Evolutionary conservation across 1,140 invertebrate genomes (phyloP).

Genomic region (Neotoxoptera formosana): DNA sequence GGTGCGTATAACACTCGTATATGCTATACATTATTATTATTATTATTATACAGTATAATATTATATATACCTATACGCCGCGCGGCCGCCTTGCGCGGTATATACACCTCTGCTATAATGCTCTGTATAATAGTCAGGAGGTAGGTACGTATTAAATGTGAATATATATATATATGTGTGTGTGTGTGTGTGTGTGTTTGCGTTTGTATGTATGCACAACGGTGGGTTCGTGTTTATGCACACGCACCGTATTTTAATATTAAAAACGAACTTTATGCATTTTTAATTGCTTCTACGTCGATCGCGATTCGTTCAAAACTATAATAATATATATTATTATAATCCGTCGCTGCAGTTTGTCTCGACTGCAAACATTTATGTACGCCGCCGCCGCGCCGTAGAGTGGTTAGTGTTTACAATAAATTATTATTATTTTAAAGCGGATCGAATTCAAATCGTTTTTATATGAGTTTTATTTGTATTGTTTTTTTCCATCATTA

Average conservation of each 20-base stretch:
- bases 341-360: background rate
- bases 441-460: background rate
- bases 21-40: too few relatives aligned
- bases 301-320: background rate
- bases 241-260: background rate
- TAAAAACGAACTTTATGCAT: background rate
- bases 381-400: too few relatives aligned
- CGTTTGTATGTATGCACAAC: background rate
- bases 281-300: conserved; percentile 5
- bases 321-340: background rate
- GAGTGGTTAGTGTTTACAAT: background rate
- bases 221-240: background rate
- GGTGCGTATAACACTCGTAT: background rate
- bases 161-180: too few relatives aligned
- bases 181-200: too few relatives aligned
- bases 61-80: too few relatives aligned
- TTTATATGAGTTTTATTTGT: background rate
- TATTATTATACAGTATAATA: too few relatives aligned
- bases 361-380: background rate
- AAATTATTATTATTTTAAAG: background rate
- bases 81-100: background rate
- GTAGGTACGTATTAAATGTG: too few relatives aligned
- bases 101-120: background rate
- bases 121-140: background rate
- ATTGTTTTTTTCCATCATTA: too few relatives aligned